phyloP scores from a whole-genome alignment of 2,797 vertebrate species.

The Dendrocincla fuliginosa region DNA sequence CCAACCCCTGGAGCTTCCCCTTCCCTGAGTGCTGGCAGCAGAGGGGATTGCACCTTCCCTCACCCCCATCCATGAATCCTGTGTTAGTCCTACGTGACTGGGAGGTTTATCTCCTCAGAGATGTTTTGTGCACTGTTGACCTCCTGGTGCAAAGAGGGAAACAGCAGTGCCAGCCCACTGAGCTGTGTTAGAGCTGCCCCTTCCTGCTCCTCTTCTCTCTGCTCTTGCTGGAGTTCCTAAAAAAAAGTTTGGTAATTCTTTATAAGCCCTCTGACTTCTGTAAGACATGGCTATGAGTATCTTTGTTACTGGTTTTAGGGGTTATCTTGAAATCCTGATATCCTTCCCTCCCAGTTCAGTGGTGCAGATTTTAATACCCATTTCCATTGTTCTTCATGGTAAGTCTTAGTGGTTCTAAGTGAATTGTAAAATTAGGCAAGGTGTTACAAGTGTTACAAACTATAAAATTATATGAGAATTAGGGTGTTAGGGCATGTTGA shows the following conservation, averaged over 20 bases:
- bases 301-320: neutral
- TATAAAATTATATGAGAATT: neutral
- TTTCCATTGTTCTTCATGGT: neutral
- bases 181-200: neutral
- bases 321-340: neutral
- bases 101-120: neutral
- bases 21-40: fast-evolving
- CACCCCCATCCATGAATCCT: neutral
- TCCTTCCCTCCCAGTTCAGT: neutral
- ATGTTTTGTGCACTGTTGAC: neutral
- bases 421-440: neutral
- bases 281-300: neutral
- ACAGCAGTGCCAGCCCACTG: no score
- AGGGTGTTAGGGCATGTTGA: neutral
- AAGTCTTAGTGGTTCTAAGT: neutral
- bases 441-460: neutral
- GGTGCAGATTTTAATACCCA: neutral
- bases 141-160: neutral
- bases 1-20: neutral
- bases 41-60: neutral
- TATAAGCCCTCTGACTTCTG: neutral
- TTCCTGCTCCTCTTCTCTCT: neutral
- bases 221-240: neutral
- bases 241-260: neutral
- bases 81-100: neutral